A percentile compares a stretch with the other conserved stretches of the same genome.
These are phyloP conservation scores for Phragmatobia fuliginosa DNA, from an alignment of 2,888 invertebrate species.

Conservation along the genomic window DNA sequence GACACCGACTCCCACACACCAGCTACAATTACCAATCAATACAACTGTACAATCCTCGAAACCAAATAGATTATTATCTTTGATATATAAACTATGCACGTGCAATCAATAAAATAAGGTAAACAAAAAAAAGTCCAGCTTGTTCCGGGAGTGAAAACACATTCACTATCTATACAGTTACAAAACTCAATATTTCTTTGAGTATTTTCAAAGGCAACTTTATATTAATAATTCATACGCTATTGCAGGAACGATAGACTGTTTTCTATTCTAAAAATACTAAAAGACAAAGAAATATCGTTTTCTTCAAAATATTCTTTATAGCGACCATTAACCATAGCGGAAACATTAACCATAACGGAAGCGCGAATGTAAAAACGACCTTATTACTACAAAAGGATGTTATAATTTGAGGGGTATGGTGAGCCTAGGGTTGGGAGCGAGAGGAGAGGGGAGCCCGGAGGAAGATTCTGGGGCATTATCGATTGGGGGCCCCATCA, in stretches of 20 bases:
- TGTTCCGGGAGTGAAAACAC: conserved; percentile 42
- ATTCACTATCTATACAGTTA: conserved; percentile 31
- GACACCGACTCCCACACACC: conserved; percentile 53
- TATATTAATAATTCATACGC: conserved; percentile 45
- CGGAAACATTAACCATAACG: conserved; percentile 72
- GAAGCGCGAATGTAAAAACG: conserved; percentile 74
- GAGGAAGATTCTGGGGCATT: conserved; percentile 78
- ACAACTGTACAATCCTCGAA: conserved; percentile 32
- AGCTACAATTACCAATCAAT: conserved; percentile 66
- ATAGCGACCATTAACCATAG: conserved; percentile 76
- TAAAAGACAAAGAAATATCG: conserved; percentile 68
- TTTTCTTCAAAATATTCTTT: conserved; percentile 72
- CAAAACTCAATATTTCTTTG: conserved; percentile 35
- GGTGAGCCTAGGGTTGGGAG: conserved; percentile 71
- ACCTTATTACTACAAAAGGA: conserved; percentile 81
- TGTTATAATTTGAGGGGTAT: conserved; percentile 81
- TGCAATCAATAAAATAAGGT: conserved; percentile 12
- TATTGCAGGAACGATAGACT: conserved; percentile 40
- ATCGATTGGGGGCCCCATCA: conserved; percentile 83
- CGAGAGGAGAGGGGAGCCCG: conserved; percentile 71
- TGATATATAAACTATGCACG: conserved; percentile 17
- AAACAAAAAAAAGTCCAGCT: conserved; percentile 40
- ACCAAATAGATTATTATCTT: conserved; percentile 17
- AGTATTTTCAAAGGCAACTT: conserved; percentile 42
- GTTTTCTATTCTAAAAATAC: conserved; percentile 55